These are phyloP conservation scores for Rhabdomys pumilio DNA, from an alignment of 2,797 vertebrate genomes.

Conservation along the genomic window DNA sequence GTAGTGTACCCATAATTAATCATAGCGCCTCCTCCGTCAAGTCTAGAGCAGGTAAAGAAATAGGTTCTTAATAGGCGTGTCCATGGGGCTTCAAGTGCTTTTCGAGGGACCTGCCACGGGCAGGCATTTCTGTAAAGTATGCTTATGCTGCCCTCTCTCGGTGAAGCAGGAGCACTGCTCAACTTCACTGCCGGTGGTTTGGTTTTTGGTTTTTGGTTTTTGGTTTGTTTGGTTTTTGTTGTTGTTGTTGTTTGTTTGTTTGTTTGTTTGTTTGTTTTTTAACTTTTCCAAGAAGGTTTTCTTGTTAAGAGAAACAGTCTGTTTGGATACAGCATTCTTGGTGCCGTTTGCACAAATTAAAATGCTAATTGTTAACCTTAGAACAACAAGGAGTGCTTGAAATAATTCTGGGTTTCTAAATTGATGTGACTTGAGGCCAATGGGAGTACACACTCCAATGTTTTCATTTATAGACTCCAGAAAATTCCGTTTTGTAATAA, in stretches of 20 bases:
- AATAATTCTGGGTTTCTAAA: conserved; percentile 82
- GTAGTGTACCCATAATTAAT: conserved; percentile 85
- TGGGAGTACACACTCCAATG: conserved; percentile 68
- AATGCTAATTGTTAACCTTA: conserved; percentile 80
- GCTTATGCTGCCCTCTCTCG: conserved; percentile 91
- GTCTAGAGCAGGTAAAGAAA: conserved; percentile 84
- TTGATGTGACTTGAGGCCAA: conserved; percentile 77
- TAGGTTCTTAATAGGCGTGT: conserved; percentile 60
- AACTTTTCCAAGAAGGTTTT: conserved; percentile 59
- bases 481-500: conserved; percentile 74
- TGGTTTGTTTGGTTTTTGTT: conserved; percentile 1
- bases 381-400: conserved; percentile 80
- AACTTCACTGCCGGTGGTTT: conserved; percentile 46
- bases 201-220: neutral
- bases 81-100: conserved; percentile 39
- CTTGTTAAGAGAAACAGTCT: conserved; percentile 75
- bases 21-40: conserved; percentile 84
- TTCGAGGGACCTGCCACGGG: conserved; percentile 72
- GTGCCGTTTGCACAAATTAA: conserved; percentile 79
- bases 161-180: conserved; percentile 87
- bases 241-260: neutral
- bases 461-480: conserved; percentile 70
- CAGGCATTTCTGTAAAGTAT: conserved; percentile 36
- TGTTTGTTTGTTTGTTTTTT: neutral
- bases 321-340: conserved; percentile 78